phyloP scores from a whole-genome alignment of 1,140 invertebrate genomes.

The Mylabris phalerata region DNA sequence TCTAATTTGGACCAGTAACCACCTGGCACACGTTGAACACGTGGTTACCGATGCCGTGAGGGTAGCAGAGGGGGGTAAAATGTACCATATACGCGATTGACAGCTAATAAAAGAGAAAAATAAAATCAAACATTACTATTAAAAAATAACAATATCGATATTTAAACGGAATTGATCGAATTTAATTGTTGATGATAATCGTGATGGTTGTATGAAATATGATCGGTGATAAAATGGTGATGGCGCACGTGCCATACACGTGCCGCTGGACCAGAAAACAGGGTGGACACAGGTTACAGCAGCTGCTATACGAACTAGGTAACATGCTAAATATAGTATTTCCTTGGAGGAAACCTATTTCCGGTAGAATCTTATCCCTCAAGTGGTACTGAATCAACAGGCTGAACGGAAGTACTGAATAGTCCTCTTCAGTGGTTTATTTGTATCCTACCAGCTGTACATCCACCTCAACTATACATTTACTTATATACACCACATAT shows the following conservation, averaged over 20 bases:
- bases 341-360: slow-evolving; percentile 34
- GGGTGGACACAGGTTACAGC: slow-evolving; percentile 34
- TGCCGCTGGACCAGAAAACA: slow-evolving; percentile 17
- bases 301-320: slow-evolving; percentile 32
- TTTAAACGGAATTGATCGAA: background rate
- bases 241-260: slow-evolving; percentile 27
- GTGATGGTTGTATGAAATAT: background rate
- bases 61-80: slow-evolving; percentile 2
- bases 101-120: slow-evolving; percentile 1
- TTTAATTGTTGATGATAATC: background rate
- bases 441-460: slow-evolving; percentile 26
- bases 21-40: slow-evolving; percentile 27
- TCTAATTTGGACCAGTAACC: slow-evolving; percentile 28
- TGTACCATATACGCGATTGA: slow-evolving; percentile 15
- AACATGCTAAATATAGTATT: slow-evolving; percentile 35
- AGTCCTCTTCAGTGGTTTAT: slow-evolving; percentile 26
- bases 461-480: background rate
- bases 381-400: slow-evolving; percentile 38
- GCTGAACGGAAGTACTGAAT: slow-evolving; percentile 31
- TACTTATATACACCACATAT: background rate
- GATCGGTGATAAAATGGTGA: slow-evolving; percentile 5
- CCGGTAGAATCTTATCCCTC: slow-evolving; percentile 33
- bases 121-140: background rate
- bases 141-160: background rate
- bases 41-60: slow-evolving; percentile 24